phyloP scores from a whole-genome alignment of 2,888 invertebrate genomes.

The Notodonta dromedarius region DNA sequence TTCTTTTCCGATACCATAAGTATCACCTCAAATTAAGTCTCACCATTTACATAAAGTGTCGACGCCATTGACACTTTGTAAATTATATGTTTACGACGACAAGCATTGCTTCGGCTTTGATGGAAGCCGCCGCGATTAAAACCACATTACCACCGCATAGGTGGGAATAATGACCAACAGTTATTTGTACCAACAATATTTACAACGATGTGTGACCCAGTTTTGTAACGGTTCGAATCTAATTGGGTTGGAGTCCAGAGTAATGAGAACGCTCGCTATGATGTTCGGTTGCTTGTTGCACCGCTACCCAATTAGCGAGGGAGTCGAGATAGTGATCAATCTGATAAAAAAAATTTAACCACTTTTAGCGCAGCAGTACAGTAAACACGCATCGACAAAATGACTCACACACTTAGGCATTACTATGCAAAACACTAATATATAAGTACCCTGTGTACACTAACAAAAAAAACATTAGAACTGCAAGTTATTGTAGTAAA shows the following conservation, averaged over 20 bases:
- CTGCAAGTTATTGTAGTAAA: too few relatives aligned
- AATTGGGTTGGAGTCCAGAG: neutral
- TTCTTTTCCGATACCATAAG: too few relatives aligned
- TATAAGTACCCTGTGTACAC: too few relatives aligned
- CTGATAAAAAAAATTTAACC: too few relatives aligned
- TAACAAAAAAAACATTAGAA: too few relatives aligned
- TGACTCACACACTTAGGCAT: too few relatives aligned
- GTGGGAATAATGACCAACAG: too few relatives aligned
- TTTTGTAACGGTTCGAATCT: neutral
- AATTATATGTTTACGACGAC: constrained; percentile 10
- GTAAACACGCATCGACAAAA: too few relatives aligned
- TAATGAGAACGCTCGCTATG: neutral
- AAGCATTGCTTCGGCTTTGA: constrained; percentile 18
- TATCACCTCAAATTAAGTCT: too few relatives aligned
- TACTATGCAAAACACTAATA: too few relatives aligned
- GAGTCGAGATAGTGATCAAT: too few relatives aligned
- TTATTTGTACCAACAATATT: neutral
- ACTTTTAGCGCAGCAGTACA: too few relatives aligned
- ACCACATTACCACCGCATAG: constrained; percentile 27
- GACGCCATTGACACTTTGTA: constrained; percentile 12
- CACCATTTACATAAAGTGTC: neutral
- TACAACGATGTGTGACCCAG: neutral
- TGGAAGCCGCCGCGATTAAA: constrained; percentile 26
- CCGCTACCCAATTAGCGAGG: neutral
- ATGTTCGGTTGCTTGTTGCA: neutral